These are phyloP conservation scores for Onychostruthus taczanowskii DNA, from an alignment of 2,113 vertebrate species.

Conservation along the genomic window DNA sequence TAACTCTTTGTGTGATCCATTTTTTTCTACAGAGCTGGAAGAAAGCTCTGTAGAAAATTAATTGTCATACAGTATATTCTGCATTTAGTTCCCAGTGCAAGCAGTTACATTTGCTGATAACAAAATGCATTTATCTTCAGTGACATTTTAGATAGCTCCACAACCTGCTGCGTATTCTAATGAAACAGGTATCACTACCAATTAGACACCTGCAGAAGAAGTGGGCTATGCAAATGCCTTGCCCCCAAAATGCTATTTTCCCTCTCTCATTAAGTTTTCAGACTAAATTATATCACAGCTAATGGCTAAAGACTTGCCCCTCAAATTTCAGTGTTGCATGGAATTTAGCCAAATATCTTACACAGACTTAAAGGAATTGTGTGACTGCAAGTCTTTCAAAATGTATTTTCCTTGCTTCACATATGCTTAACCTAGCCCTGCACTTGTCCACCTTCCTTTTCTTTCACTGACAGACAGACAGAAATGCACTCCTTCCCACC, in stretches of 20 bases:
- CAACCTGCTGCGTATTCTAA: conserved; percentile 50
- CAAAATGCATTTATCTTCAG: conserved; percentile 19
- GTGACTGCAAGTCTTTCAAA: neutral
- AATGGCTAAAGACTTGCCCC: conserved; percentile 26
- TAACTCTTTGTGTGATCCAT: neutral
- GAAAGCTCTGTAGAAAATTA: neutral
- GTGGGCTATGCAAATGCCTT: conserved; percentile 42
- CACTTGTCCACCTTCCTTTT: neutral
- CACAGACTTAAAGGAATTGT: conserved; percentile 21
- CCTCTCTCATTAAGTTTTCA: conserved; percentile 55
- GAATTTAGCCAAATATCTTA: neutral
- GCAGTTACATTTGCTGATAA: conserved; percentile 21
- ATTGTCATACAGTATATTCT: neutral
- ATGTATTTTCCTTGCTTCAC: neutral
- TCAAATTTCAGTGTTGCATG: neutral
- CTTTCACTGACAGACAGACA: neutral
- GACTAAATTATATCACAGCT: conserved; percentile 29
- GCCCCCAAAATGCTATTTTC: conserved; percentile 33
- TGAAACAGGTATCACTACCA: conserved; percentile 51
- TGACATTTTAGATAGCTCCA: conserved; percentile 33
- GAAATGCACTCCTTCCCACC: neutral
- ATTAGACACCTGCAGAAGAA: conserved; percentile 62
- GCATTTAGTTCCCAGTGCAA: neutral
- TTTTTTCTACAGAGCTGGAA: neutral
- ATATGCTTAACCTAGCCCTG: neutral